These are phyloP conservation scores for Cossypha dichroa DNA, from an alignment of 2,797 vertebrate genomes.

Conservation along the genomic window DNA sequence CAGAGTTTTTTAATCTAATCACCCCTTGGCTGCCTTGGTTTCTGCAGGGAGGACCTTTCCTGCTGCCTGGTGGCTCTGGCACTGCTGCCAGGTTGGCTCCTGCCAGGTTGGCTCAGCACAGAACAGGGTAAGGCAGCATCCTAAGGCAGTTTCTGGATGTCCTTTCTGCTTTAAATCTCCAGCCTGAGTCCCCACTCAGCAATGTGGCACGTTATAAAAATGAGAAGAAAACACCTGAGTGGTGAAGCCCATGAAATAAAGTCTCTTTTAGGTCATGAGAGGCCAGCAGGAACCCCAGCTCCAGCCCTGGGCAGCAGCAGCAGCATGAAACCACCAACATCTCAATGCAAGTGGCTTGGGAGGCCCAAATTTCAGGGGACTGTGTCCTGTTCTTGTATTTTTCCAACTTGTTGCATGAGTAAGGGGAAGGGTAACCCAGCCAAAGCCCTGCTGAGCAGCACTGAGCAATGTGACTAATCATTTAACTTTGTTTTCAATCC, in stretches of 20 bases:
- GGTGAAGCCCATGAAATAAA: neutral
- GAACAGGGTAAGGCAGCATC: neutral
- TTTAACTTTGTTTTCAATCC: neutral
- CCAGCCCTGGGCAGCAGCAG: neutral
- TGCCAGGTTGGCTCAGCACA: neutral
- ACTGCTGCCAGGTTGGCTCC: neutral
- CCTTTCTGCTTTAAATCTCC: neutral
- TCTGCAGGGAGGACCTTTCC: neutral
- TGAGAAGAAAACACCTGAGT: neutral
- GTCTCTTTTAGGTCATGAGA: neutral
- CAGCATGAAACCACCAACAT: neutral
- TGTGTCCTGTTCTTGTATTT: neutral
- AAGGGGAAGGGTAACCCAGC: neutral
- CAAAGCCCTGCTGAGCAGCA: neutral
- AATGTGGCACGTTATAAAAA: accelerated
- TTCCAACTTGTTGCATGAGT: neutral
- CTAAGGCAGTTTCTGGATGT: neutral
- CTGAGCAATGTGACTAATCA: neutral
- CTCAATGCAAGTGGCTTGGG: neutral
- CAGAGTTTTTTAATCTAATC: neutral
- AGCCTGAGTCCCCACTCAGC: neutral
- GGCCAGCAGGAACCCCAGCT: neutral
- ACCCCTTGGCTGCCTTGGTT: neutral
- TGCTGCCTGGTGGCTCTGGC: neutral
- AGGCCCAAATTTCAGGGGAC: neutral